Base-by-base conservation (phyloP, 2,797 vertebrate genomes). In the Borostomias antarcticus region DNA sequence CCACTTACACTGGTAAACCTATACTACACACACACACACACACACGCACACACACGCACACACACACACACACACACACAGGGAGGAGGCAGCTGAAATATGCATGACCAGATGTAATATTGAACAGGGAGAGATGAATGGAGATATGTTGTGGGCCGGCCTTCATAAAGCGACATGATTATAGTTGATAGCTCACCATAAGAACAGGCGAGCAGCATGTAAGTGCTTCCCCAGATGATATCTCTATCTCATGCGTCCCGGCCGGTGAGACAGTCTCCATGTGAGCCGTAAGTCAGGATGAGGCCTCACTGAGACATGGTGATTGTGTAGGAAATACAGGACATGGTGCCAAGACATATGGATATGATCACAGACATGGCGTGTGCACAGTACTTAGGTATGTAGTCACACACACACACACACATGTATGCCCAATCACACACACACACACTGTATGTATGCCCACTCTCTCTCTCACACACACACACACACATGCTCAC, bases 201-300 rank as follows among this genome's bases (percentile, higher is more conserved):
- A 62, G 54, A 69, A 33, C 64, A 29, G 15, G 37, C 25, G 33
- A 17, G 10, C 21, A 48, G 40, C 48, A 15, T 25, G 3, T 10
- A 19, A 65, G 19, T 6, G 25, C 37, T 52, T 68, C 60, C 64
- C 68, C 45, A 67, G 70, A 80, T 69, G 62, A 78, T 74, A 40
- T 59, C 58, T 78, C 53, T 58, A 58, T 78, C 30, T 65, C 37
- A 72, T 72, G 30, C 29, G 23, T 21, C 76, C 51, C 17, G 3
- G 40, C 17, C 4, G 15, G 15, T n/a, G 40, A 45, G 40, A n/a
- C 6, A 17, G 52, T 64, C 52, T 69, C 79, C 72, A 74, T 80
- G 71, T 81, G 78, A 56, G 32, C 32, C 35, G 64, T 64, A n/a
- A n/a, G n/a, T 66, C 67, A 53, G 68, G 69, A 70, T 77, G 48